These are phyloP conservation scores for Pantelozetes paolii DNA, from an alignment of 2,888 invertebrate species.

Conservation along the genomic window DNA sequence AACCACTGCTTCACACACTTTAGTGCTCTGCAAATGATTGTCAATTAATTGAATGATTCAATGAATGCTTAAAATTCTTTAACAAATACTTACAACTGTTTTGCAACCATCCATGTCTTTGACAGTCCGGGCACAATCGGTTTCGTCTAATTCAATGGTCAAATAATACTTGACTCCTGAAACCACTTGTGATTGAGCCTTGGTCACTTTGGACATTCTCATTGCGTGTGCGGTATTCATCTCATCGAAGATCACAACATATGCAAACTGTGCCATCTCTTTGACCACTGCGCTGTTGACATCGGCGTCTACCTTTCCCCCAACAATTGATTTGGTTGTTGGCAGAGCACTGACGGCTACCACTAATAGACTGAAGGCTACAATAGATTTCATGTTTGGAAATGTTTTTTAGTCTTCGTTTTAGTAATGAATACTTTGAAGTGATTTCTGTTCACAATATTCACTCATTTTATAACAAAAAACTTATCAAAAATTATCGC, in stretches of 20 bases:
- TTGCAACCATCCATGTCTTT: not conserved
- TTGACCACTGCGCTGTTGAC: not conserved
- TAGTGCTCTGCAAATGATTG: not conserved
- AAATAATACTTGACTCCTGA: slow-evolving; percentile 20
- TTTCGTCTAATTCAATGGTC: slow-evolving; percentile 1
- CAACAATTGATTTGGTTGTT: not conserved
- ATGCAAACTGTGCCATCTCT: not conserved
- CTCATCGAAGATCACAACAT: not conserved
- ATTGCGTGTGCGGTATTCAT: not conserved
- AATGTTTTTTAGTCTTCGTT: not conserved
- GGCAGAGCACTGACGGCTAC: not conserved
- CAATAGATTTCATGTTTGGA: slow-evolving; percentile 6
- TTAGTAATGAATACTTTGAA: no score
- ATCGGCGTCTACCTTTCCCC: slow-evolving; percentile 8
- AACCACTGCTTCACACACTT: not conserved
- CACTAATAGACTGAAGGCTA: not conserved
- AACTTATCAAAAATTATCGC: no score
- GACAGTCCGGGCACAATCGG: not conserved
- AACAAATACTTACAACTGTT: not conserved
- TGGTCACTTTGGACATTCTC: not conserved
- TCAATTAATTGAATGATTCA: not conserved
- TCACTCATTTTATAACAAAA: no score
- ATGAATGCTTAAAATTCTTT: not conserved
- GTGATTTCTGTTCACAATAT: no score
- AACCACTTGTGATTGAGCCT: not conserved